These are phyloP conservation scores for Coilia nasus DNA, from an alignment of 2,797 vertebrate species.

Conservation along the genomic window DNA sequence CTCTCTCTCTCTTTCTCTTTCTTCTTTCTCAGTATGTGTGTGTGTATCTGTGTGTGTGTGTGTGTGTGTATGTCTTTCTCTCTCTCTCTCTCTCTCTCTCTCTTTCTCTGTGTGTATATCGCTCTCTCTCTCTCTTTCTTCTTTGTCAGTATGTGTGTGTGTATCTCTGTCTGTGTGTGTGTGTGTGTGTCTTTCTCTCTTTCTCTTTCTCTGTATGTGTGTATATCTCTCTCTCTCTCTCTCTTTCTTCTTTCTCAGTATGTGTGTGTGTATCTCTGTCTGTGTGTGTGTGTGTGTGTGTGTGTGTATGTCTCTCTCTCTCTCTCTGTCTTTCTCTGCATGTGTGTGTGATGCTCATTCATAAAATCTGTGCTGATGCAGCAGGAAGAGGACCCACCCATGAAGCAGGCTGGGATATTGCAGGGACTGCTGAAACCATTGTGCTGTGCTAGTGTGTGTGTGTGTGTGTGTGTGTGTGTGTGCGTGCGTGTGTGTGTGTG, in stretches of 20 bases:
- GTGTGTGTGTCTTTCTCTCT: background rate
- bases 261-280: slow-evolving; percentile 33
- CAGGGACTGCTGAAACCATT: background rate
- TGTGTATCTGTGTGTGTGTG: slow-evolving; percentile 34
- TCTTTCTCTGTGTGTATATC: too few species aligned
- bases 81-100: background rate
- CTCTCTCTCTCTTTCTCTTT: too few species aligned
- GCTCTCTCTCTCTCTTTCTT: too few species aligned
- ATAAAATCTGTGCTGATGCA: slow-evolving; percentile 23
- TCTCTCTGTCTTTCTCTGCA: background rate
- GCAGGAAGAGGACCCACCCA: slow-evolving; percentile 12
- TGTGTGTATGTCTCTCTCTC: background rate
- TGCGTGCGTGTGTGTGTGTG: background rate
- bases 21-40: too few species aligned
- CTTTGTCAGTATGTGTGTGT: background rate
- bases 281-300: slow-evolving; percentile 1
- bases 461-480: too few species aligned
- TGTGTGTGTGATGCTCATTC: slow-evolving; percentile 12
- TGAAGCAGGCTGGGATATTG: background rate
- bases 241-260: too few species aligned
- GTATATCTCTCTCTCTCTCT: too few species aligned
- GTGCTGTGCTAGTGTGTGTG: too few species aligned
- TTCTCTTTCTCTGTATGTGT: too few species aligned
- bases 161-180: slow-evolving; percentile 27
- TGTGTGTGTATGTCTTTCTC: background rate